Conservation (phyloP, 2,113 vertebrate genomes). For the Pardalotus punctatus region DNA sequence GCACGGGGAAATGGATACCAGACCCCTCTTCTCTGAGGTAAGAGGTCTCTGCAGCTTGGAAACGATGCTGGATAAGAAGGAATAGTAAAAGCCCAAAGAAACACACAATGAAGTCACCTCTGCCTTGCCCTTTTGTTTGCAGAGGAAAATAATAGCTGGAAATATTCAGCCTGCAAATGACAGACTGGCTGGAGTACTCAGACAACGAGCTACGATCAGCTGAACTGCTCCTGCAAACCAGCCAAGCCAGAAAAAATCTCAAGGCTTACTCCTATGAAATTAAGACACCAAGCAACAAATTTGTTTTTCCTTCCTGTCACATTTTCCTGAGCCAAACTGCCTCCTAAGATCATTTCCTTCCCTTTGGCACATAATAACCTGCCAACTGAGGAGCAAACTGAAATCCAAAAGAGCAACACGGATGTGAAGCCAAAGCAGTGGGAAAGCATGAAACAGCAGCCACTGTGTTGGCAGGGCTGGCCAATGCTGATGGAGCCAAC, state of each 20-base stretch:
- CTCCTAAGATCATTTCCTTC: background rate
- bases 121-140: background rate
- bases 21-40: background rate
- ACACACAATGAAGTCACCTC: background rate
- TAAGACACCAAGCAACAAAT: background rate
- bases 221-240: background rate
- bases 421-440: background rate
- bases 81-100: background rate
- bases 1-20: fast-evolving
- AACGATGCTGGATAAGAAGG: background rate
- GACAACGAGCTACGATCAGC: background rate
- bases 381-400: background rate
- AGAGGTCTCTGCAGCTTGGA: background rate
- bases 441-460: background rate
- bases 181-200: background rate
- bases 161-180: background rate
- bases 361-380: background rate
- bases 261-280: background rate
- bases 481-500: fast-evolving
- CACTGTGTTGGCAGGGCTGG: background rate
- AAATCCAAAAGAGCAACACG: background rate
- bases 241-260: background rate
- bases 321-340: background rate
- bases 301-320: background rate
- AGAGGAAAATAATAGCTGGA: background rate